Conservation (phyloP, 1,140 invertebrate genomes). For the Zaprionus ornatus region DNA sequence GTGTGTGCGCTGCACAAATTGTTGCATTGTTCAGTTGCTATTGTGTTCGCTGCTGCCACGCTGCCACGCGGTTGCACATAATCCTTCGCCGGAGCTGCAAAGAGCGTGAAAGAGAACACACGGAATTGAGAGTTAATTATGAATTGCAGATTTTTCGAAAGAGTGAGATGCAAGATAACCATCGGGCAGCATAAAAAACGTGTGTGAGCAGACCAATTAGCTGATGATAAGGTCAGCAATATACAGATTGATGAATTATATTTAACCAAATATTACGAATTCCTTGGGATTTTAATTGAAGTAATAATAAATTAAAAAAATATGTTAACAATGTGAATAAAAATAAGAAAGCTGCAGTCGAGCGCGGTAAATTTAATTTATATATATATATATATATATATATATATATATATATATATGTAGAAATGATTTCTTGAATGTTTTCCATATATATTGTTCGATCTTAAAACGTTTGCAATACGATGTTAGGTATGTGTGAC, state of each 20-base stretch:
- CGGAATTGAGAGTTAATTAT: conserved; percentile 50
- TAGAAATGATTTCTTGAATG: no score
- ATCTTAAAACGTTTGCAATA: no score
- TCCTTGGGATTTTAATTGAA: no score
- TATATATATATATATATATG: no score
- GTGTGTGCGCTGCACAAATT: conserved; percentile 54
- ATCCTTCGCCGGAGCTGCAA: conserved; percentile 38
- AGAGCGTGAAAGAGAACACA: conserved; percentile 21
- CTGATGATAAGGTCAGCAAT: neutral
- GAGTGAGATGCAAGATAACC: neutral
- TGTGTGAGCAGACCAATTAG: neutral
- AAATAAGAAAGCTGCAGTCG: no score
- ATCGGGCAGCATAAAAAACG: neutral
- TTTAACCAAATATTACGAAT: no score
- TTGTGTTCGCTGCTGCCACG: conserved; percentile 15
- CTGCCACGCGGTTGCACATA: conserved; percentile 22
- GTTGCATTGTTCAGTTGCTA: conserved; percentile 67
- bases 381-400: no score
- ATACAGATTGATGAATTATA: neutral
- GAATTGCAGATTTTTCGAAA: conserved; percentile 25
- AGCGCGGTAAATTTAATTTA: no score
- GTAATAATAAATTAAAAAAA: no score
- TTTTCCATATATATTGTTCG: no score
- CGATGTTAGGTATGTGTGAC: no score
- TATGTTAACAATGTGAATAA: no score